Percentiles rank a stretch among this genome's conserved stretches.
These are phyloP conservation scores for Trididemnum clinides DNA, from an alignment of 23 tunicate species.

Conservation along the genomic window DNA sequence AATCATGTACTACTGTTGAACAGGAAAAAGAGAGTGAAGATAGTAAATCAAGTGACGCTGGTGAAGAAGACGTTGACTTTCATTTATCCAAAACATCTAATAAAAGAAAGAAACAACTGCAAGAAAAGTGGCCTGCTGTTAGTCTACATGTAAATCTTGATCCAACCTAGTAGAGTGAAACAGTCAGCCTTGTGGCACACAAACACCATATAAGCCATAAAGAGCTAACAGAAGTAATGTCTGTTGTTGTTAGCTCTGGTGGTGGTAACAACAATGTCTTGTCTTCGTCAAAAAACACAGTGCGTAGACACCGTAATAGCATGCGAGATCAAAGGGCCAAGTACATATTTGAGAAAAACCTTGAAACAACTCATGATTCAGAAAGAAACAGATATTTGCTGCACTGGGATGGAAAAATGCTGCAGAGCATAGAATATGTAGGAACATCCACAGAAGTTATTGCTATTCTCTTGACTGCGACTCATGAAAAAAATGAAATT, in stretches of 20 bases:
- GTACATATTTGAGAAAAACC: neutral
- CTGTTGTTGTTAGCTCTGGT: slow-evolving; percentile 18
- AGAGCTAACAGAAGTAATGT: slow-evolving; percentile 12
- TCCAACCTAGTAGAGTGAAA: slow-evolving; percentile 23
- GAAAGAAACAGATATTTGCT: slow-evolving; percentile 10
- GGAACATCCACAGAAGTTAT: slow-evolving; percentile 7
- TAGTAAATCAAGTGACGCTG: neutral
- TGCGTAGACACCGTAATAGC: slow-evolving; percentile 11
- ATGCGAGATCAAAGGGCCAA: slow-evolving; percentile 11
- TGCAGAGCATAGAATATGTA: slow-evolving; percentile 8
- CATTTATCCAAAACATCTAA: neutral
- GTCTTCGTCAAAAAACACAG: slow-evolving; percentile 18
- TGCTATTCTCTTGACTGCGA: slow-evolving; percentile 22
- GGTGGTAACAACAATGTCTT: slow-evolving; percentile 8
- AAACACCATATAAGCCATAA: slow-evolving; percentile 7
- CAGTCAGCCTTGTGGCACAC: slow-evolving; percentile 19
- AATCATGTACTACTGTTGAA: neutral
- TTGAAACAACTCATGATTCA: neutral
- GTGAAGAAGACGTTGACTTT: slow-evolving; percentile 13
- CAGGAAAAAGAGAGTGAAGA: neutral
- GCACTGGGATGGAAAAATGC: slow-evolving; percentile 17
- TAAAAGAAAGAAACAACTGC: neutral
- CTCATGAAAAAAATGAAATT: too few relatives aligned
- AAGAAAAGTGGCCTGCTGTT: slow-evolving; percentile 13
- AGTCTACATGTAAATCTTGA: slow-evolving; percentile 7